Conservation (phyloP, 2,113 vertebrate genomes). For the Genyomyrus donnyi region DNA sequence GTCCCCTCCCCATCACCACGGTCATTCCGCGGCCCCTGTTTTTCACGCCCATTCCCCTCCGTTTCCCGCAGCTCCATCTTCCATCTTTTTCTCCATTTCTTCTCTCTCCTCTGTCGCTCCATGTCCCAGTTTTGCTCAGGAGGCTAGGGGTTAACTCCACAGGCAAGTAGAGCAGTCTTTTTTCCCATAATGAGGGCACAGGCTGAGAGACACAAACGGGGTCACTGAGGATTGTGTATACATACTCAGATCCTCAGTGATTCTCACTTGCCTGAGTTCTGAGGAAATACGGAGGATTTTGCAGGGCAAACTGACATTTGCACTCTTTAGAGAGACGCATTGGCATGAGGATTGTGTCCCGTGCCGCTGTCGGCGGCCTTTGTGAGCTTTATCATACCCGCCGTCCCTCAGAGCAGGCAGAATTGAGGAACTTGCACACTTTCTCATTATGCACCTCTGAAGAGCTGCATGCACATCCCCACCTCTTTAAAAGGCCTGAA, state of each 20-base stretch:
- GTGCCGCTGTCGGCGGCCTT: neutral
- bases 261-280: neutral
- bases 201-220: constrained; percentile 28
- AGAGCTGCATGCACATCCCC: neutral
- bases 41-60: neutral
- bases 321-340: neutral
- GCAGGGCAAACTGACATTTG: neutral
- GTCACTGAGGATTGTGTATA: constrained; percentile 26
- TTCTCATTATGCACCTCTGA: neutral
- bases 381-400: neutral
- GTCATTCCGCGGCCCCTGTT: neutral
- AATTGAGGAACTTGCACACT: neutral
- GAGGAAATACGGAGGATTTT: neutral
- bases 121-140: constrained; percentile 16
- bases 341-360: neutral
- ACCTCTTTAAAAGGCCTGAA: neutral
- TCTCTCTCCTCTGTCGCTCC: neutral
- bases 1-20: neutral
- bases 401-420: neutral
- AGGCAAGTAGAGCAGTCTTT: constrained; percentile 45
- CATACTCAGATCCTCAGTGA: constrained; percentile 18
- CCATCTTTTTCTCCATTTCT: neutral
- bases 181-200: constrained; percentile 47
- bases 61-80: neutral
- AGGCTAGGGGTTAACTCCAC: constrained; percentile 12